Evolutionary conservation across 2,797 vertebrate genomes (phyloP).

Genomic region (Gallinago nigripennis): DNA sequence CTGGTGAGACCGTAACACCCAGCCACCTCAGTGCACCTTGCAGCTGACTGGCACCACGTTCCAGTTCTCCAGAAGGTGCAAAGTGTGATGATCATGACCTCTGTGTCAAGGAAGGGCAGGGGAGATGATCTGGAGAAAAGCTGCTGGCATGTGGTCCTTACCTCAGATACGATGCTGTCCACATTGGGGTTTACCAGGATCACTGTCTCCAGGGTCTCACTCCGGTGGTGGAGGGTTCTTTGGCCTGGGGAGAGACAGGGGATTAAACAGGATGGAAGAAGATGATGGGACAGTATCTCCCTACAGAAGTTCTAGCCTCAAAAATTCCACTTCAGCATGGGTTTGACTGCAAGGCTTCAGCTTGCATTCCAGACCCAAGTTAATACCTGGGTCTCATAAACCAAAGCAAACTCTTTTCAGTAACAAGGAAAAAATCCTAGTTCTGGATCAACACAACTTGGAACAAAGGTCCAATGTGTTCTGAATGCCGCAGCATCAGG

Average conservation of each 20-base stretch:
- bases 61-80: background rate
- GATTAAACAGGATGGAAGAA: background rate
- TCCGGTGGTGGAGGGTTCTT: constrained; percentile 89
- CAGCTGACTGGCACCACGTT: background rate
- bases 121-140: background rate
- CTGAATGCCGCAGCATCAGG: background rate
- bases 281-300: background rate
- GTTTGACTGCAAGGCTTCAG: background rate
- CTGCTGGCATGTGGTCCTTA: constrained; percentile 54
- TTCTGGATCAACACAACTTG: background rate
- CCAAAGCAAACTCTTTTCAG: background rate
- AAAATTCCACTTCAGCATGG: background rate
- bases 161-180: constrained; percentile 86
- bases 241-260: constrained; percentile 83
- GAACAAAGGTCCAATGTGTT: background rate
- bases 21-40: background rate
- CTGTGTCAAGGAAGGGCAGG: background rate
- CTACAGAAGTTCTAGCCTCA: background rate
- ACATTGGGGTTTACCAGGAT: constrained; percentile 92
- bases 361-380: background rate
- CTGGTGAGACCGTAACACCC: background rate
- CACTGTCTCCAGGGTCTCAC: constrained; percentile 88
- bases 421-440: background rate
- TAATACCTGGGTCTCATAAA: background rate
- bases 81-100: background rate